Conservation (phyloP, 2,888 invertebrate species). For the Hartigia nigra region DNA sequence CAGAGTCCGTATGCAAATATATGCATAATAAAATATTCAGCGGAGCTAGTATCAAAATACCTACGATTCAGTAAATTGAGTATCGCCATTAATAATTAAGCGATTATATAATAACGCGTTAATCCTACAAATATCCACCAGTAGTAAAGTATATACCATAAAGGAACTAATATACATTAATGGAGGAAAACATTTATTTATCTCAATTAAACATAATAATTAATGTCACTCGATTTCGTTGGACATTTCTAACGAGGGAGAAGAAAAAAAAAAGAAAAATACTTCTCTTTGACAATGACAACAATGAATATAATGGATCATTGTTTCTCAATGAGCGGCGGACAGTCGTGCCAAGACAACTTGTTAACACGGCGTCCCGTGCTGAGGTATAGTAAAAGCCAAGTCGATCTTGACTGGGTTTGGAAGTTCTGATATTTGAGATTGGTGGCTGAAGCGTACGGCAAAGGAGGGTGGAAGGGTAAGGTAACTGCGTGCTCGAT, state of each 20-base stretch:
- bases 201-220: not conserved
- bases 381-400: not conserved
- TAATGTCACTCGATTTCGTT: not conserved
- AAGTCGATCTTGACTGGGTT: not conserved
- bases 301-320: slow-evolving; percentile 21
- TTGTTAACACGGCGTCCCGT: not conserved
- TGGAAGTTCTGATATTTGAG: slow-evolving; percentile 36
- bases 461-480: not conserved
- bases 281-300: slow-evolving; percentile 12
- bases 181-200: not conserved
- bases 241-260: slow-evolving; percentile 23
- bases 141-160: not conserved
- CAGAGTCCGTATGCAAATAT: too few species aligned
- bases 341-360: not conserved
- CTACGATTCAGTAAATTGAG: too few species aligned
- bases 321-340: slow-evolving; percentile 17
- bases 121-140: too few species aligned
- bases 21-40: too few species aligned
- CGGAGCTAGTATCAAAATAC: too few species aligned
- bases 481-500: slow-evolving; percentile 6
- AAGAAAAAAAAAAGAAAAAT: not conserved
- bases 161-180: not conserved
- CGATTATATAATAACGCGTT: too few species aligned
- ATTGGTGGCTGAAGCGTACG: slow-evolving; percentile 14
- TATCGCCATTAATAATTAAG: too few species aligned